Evolutionary conservation across 2,113 vertebrate genomes (phyloP).

Genomic region (Lepus timidus): DNA sequence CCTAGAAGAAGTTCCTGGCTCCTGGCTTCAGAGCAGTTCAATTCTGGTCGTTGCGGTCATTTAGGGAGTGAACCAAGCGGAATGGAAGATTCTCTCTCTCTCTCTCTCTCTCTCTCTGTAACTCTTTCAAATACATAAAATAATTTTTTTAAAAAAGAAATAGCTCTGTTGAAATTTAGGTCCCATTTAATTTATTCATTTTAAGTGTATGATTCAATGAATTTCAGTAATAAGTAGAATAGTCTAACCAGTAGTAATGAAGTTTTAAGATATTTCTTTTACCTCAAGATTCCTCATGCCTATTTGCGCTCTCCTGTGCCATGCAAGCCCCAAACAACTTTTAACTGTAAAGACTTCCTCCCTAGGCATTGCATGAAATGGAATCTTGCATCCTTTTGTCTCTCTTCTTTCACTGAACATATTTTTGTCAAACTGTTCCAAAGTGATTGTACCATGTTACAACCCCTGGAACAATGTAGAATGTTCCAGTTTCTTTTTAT

Average conservation of each 20-base stretch:
- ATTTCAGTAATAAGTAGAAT: background rate
- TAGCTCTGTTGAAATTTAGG: background rate
- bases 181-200: background rate
- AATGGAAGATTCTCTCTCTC: too few species aligned
- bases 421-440: background rate
- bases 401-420: background rate
- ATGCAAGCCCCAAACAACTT: background rate
- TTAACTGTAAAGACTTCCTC: background rate
- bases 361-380: background rate
- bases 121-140: background rate
- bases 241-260: background rate
- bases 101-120: too few species aligned
- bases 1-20: too few species aligned
- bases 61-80: too few species aligned
- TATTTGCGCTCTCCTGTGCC: background rate
- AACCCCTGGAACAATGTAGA: background rate
- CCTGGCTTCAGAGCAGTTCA: too few species aligned
- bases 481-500: background rate
- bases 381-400: background rate
- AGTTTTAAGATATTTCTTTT: background rate
- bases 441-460: background rate
- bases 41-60: too few species aligned
- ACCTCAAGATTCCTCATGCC: background rate
- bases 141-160: background rate
- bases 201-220: background rate